Evolutionary conservation across 2,797 vertebrate genomes (phyloP), one percentile per base, ranked within the genome.

Genomic region (Apogon hyalosoma): DNA sequence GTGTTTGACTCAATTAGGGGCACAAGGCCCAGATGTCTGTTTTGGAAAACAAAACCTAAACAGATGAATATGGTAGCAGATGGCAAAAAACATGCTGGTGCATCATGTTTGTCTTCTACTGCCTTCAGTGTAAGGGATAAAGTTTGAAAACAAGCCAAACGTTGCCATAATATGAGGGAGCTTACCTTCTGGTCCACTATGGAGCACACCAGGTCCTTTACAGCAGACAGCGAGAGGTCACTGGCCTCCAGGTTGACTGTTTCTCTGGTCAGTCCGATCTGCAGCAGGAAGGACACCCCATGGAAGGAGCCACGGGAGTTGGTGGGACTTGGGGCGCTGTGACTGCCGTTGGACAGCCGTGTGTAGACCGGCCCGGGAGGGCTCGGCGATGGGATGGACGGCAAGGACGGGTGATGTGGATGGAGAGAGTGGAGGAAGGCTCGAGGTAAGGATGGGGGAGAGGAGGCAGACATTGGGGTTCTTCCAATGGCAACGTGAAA

Each of bases 161-260:
- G 18, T 4, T 43, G 52, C 31, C 3, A 13, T 39, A 36, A 40
- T 4, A 51, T 15, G n/a, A 49, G 51, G 33, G 11, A 3, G 11
- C 74, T 58, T 96, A 99, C 97, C 97, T 99, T 99, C 87, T 99
- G 97, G 92, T 99, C 97, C 88, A 98, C 97, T 87, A 98, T 96
- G 75, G 97, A 98, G 91, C 96, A 99, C 77, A 98, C 96, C 31
- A 98, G 94, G 86, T 99, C 97, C 90, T 97, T 98, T 76, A 99
- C 95, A 54, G 96, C 92, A 13, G 96, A 97, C 75, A 99, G 92
- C 7, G 97, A 96, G 71, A 98, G 92, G 83, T 99, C 97, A 74
- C 95, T 95, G 80, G 96, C 93, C 83, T 99, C 97, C 85, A 98
- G 94, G 90, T 96, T 96, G 62, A 99, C 96, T 13, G 93, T 97